phyloP scores from a whole-genome alignment of 2,888 invertebrate genomes.

The Aporophyla nigra region DNA sequence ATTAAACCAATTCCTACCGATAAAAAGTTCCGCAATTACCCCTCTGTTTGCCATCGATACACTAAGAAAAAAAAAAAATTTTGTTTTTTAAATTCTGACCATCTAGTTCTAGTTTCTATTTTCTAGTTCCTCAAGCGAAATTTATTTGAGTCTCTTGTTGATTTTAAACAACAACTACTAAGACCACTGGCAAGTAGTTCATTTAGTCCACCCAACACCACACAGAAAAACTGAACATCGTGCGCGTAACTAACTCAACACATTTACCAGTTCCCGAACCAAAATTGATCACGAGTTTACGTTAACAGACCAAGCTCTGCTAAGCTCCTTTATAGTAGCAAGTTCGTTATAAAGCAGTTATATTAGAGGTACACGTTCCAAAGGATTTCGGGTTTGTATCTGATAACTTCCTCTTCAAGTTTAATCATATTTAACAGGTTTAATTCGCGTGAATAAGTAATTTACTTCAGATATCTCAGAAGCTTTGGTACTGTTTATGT shows the following conservation, averaged over 20 bases:
- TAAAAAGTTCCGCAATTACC: too few species aligned
- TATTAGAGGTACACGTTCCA: constrained; percentile 33
- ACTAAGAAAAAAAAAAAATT: too few species aligned
- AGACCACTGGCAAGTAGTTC: neutral
- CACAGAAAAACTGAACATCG: constrained; percentile 1
- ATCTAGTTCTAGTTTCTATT: neutral
- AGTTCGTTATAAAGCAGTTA: constrained; percentile 47
- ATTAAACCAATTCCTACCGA: too few species aligned
- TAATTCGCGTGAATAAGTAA: constrained; percentile 52
- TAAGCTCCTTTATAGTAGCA: constrained; percentile 47
- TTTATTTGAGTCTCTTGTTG: neutral
- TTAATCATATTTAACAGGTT: constrained; percentile 55
- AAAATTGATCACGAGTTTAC: constrained; percentile 39
- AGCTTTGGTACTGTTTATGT: constrained; percentile 29
- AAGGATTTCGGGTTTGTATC: constrained; percentile 48
- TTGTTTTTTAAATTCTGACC: too few species aligned
- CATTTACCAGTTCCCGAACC: neutral
- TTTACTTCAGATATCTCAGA: constrained; percentile 37
- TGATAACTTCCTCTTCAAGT: constrained; percentile 48
- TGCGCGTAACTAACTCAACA: constrained; percentile 25
- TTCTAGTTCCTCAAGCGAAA: neutral
- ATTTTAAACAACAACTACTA: neutral
- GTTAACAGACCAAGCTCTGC: constrained; percentile 3
- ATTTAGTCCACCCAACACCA: neutral
- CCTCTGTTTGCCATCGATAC: too few species aligned